phyloP scores from a whole-genome alignment of 2,888 invertebrate species.

The Aproaerema taeniolella region DNA sequence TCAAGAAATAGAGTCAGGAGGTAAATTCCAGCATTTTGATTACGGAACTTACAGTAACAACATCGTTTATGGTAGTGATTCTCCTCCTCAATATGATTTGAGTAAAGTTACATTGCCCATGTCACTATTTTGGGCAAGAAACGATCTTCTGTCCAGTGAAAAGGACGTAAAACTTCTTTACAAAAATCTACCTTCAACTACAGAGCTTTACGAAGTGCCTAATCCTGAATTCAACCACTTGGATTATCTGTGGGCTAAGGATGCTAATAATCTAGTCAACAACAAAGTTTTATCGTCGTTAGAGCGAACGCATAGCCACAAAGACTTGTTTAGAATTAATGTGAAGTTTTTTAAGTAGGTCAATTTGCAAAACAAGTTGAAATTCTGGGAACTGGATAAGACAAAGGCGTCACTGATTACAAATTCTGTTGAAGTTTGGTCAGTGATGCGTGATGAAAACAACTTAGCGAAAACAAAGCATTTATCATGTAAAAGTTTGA shows the following conservation, averaged over 20 bases:
- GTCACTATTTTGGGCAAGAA: conserved; percentile 80
- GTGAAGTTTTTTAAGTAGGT: no score
- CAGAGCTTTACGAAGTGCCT: conserved; percentile 75
- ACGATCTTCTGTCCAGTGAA: conserved; percentile 84
- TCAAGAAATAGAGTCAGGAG: conserved; percentile 70
- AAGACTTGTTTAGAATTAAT: no score
- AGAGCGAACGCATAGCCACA: no score
- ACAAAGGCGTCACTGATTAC: no score
- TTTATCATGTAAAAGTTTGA: no score
- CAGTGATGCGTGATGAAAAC: no score
- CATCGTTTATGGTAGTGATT: conserved; percentile 69
- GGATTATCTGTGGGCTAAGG: conserved; percentile 82
- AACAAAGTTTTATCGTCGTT: conserved; percentile 57
- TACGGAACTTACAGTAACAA: conserved; percentile 79
- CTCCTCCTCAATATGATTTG: conserved; percentile 81
- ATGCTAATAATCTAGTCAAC: conserved; percentile 79
- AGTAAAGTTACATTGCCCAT: conserved; percentile 77
- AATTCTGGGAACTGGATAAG: no score
- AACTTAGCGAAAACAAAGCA: no score
- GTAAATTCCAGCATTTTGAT: conserved; percentile 82
- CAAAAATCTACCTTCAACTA: conserved; percentile 56
- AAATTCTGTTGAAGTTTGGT: no score
- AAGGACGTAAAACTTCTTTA: conserved; percentile 76
- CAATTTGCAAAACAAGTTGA: no score
- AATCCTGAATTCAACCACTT: conserved; percentile 82